Base-by-base conservation (phyloP, 1,140 invertebrate genomes). In the Aphis gossypii region DNA sequence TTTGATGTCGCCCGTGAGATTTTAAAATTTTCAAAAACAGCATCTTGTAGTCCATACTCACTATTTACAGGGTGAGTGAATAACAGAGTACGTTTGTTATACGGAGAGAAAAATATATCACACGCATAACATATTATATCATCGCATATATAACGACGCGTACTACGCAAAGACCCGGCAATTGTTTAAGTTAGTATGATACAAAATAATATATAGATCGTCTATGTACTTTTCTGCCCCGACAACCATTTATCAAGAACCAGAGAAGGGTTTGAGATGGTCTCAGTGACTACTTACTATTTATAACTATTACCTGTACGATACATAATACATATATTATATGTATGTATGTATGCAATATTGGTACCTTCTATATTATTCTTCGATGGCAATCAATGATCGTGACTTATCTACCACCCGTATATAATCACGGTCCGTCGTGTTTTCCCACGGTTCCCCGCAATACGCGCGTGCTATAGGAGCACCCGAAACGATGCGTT, bases 391-490 rank as follows among this genome's bases (percentile, higher is more conserved):
- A 38, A 92, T 82, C 90, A 76, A 92, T 82, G 48, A 51, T 92
- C 90, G 90, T 92, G 90, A 92, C 90, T 82, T 91, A 91, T 91
- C 41, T 38, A 51, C n/a, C 44, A 7, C 44, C 41, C 14, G 68
- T 82, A 41, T 91, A 41, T 38, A 82, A 89, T 89, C 87, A 89
- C 21, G n/a, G 88, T n/a, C 35, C 23, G 90, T 92, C 90, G 90
- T 92, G 90, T 83, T 68, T 92, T 92, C 90, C 68, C 90, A 92
- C 90, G 90, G 68, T 41, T 25, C 2, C 1, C 41, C 60, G n/a
- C 30, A 44, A 30, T 23, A 21, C 9, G 41, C 18, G 7, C 38
- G n/a, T 48, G 30, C 20, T 14, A 35, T 21, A 68, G 30, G 21
- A 82, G 20, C 20, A 21, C 87, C 87, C 18, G 7, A 46, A 87